Evolutionary conservation across 2,888 invertebrate species (phyloP), one percentile per base, ranked within the genome.

Genomic region (Liopterus haemorrhoidalis): DNA sequence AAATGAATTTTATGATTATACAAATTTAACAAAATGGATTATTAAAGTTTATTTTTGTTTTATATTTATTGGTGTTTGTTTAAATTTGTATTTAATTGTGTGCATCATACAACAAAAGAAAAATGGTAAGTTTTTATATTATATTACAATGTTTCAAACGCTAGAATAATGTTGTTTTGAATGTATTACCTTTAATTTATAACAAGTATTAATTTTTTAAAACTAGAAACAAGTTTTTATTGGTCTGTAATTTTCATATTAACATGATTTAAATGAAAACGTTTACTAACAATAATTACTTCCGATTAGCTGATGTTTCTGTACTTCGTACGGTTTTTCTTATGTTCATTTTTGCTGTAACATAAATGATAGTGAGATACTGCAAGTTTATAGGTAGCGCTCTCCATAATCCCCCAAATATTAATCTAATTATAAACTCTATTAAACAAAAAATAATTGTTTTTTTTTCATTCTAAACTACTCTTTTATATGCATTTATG

Each of bases 61-160:
- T 14, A 14, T 45, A 14, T 15, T 39, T 18, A 19, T 32, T 20
- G 45, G 39, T 12, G 19, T 45, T 20, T 44, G 25, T 20, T 11
- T 31, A 11, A 44, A 44, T 24, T 31, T 37, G n/a, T 31, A 19
- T 22, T 31, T 44, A 31, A 31, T 44, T 37, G 25, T 44, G 16
- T 31, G 38, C 33, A 27, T 45, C 15, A 5, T 45, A n/a, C 19
- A 25, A 32, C 45, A 45, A 25, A 45, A 39, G 20, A 38, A 39
- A 25, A 22, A 39, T 32, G 38, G 38, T 39, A 33, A 45, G 20
- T 19, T 38, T 19, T 2, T 18, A 31, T 19, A 24, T 30, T 21
- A n/a, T 25, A 22, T 6, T 5, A 22, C 22, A 22, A 22, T 5
- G n/a, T n/a, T n/a, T n/a, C n/a, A n/a, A n/a, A n/a, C n/a, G n/a